Base-by-base conservation (phyloP, 2,113 vertebrate genomes). In the Eulemur macaco region DNA sequence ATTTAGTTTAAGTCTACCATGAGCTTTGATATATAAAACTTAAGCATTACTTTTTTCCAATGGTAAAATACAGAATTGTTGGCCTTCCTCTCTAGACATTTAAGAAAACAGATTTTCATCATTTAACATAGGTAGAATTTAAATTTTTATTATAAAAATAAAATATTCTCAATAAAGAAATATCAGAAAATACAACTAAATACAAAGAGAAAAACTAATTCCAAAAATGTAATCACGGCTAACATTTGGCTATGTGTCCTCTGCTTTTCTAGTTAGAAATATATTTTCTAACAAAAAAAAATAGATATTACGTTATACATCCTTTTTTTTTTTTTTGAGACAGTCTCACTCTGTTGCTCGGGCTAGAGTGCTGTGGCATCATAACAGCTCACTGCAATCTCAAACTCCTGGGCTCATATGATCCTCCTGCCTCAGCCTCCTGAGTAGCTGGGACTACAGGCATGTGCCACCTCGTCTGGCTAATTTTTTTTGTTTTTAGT, bases 131-230 rank as follows among this genome's bases (percentile, higher is more conserved):
- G 4, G 15, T 23, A 63, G 56, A 84, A 84, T 34, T 58, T 86
- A 58, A 93, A 80, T 12, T 87, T 91, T 90, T 82, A 86, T 73
- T 86, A 94, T 63, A 34, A 86, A 94, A 93, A 74, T 69, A 39
- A 82, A 86, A 80, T 68, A 91, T 77, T 6, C 9, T 80, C 29
- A 73, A 31, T 66, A 91, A 74, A 47, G 69, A 94, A 83, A 90
- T 78, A 80, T 56, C 94, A 47, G 18, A 73, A 94, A 93, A 47
- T 34, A 85, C 10, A 94, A 56, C 39, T 50, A 92, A 94, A 66
- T 81, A 78, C 17, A 82, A 94, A 81, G n/a, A 88, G 31, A 86
- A 85, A 64, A 71, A 80, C n/a, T 52, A 86, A 87, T 85, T 85
- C 74, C 18, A 88, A 94, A 90, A 74, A 29, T 20, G 63, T 80